Evolutionary conservation across 2,113 vertebrate genomes (phyloP).

Genomic region (Sinocyclocheilus anshuiensis): DNA sequence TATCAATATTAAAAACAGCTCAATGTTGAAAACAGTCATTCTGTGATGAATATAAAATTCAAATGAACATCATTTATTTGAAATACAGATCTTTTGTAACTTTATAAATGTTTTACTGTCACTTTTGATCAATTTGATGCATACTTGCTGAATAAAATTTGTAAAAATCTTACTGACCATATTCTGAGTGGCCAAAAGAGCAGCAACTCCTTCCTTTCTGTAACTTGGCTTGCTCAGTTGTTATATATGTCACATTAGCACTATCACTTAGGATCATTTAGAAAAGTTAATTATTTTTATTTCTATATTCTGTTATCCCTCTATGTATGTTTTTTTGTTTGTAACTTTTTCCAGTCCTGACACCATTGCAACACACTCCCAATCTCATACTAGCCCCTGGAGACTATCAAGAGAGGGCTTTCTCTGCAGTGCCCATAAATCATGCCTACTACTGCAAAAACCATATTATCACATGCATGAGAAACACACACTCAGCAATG

Average conservation of each 20-base stretch:
- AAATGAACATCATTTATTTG: too few species aligned
- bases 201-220: background rate
- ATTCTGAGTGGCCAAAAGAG: too few species aligned
- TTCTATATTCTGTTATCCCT: background rate
- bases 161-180: too few species aligned
- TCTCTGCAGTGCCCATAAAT: conserved; percentile 52
- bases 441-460: conserved; percentile 69
- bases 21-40: too few species aligned
- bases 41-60: too few species aligned
- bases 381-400: background rate
- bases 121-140: background rate
- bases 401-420: background rate
- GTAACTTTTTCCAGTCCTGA: too few species aligned
- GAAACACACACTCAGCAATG: conserved; percentile 32
- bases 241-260: background rate
- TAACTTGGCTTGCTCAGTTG: background rate
- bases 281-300: background rate
- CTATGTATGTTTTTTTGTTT: background rate
- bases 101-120: too few species aligned
- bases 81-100: too few species aligned
- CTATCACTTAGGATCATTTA: background rate
- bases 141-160: too few species aligned
- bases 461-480: conserved; percentile 75
- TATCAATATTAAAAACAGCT: too few species aligned
- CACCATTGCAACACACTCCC: background rate